Conservation (phyloP, 2,113 vertebrate genomes). For the Myiozetetes cayanensis region DNA sequence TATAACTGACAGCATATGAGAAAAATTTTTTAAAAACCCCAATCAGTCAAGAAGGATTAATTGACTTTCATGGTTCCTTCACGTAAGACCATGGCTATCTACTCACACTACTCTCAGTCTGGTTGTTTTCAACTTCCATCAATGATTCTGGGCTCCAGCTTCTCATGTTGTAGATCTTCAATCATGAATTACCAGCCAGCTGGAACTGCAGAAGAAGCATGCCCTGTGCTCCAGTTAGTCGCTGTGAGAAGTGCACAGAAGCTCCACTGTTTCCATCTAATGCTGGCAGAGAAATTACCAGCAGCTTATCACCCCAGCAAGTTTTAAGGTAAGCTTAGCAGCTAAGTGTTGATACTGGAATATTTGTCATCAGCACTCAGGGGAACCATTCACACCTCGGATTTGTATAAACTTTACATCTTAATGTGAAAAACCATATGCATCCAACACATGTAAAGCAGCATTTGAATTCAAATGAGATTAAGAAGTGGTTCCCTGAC, state of each 20-base stretch:
- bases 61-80: background rate
- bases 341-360: slow-evolving; percentile 38
- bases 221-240: background rate
- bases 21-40: background rate
- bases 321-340: slow-evolving; percentile 60
- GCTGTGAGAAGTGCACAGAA: background rate
- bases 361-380: slow-evolving; percentile 63
- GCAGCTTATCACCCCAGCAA: slow-evolving; percentile 47
- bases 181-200: slow-evolving; percentile 7
- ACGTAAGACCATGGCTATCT: background rate
- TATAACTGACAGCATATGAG: background rate
- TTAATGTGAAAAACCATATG: slow-evolving; percentile 58
- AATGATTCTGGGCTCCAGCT: background rate
- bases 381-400: slow-evolving; percentile 41
- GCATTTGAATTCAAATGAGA: slow-evolving; percentile 62
- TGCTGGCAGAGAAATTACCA: slow-evolving; percentile 34
- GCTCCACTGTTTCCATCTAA: background rate
- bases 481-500: slow-evolving; percentile 38
- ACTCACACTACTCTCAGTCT: background rate
- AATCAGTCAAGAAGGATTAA: background rate
- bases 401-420: slow-evolving; percentile 59
- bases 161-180: background rate
- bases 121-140: background rate
- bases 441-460: slow-evolving; percentile 48
- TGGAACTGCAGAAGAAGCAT: background rate